Conservation (phyloP, 2,888 invertebrate species). For the Drosophila gaucha region DNA sequence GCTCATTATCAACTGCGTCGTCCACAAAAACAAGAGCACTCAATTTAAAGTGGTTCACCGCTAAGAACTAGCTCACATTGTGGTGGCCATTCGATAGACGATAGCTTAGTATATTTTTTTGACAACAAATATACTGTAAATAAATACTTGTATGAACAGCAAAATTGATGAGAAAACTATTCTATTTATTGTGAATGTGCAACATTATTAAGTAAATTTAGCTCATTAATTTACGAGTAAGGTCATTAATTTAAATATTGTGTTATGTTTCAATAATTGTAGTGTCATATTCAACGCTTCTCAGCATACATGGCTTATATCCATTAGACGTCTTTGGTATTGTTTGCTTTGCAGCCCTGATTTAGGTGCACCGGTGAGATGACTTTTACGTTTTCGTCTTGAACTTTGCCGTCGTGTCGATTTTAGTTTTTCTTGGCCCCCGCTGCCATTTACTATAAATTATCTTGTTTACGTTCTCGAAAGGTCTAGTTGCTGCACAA, state of each 20-base stretch:
- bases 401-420: slow-evolving; percentile 78
- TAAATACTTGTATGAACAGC: too few species aligned
- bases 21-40: slow-evolving; percentile 57
- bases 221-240: too few species aligned
- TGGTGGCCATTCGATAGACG: slow-evolving; percentile 15
- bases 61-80: slow-evolving; percentile 14
- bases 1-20: slow-evolving; percentile 66
- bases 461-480: slow-evolving; percentile 16
- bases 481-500: slow-evolving; percentile 4
- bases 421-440: slow-evolving; percentile 40
- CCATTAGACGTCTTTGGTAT: slow-evolving; percentile 10
- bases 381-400: slow-evolving; percentile 66
- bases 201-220: too few species aligned
- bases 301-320: slow-evolving; percentile 18
- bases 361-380: slow-evolving; percentile 58
- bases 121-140: neutral
- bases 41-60: neutral
- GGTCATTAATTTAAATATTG: neutral
- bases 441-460: slow-evolving; percentile 25
- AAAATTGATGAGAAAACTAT: neutral
- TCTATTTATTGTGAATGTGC: too few species aligned
- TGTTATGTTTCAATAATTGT: neutral
- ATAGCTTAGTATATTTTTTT: slow-evolving; percentile 12
- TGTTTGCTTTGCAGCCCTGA: slow-evolving; percentile 43
- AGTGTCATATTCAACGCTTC: neutral